Evolutionary conservation across 2,888 invertebrate genomes (phyloP).

Genomic region (Campoletis raptor): DNA sequence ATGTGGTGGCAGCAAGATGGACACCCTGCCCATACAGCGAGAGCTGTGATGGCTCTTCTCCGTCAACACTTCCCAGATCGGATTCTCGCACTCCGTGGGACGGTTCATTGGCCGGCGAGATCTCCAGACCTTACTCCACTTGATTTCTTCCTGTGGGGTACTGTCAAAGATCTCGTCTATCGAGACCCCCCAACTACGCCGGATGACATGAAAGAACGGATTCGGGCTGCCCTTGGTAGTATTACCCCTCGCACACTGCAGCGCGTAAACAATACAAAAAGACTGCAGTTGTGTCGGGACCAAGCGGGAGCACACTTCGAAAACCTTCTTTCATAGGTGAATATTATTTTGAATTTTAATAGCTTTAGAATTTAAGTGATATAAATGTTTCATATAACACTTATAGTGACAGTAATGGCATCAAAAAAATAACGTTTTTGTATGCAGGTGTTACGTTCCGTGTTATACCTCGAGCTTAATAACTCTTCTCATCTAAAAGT

Average conservation of each 20-base stretch:
- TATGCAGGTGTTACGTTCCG: too few relatives aligned
- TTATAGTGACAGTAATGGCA: background rate
- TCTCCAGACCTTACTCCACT: constrained; percentile 36
- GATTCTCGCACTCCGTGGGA: background rate
- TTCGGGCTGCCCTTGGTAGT: background rate
- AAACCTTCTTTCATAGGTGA: background rate
- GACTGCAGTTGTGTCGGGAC: background rate
- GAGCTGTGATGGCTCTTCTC: background rate
- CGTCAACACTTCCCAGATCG: background rate
- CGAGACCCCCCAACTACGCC: background rate
- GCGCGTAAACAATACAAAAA: background rate
- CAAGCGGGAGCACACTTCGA: background rate
- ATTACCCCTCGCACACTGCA: constrained; percentile 3
- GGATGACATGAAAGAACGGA: constrained; percentile 14
- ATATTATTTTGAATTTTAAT: too few relatives aligned
- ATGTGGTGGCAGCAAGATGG: constrained; percentile 59
- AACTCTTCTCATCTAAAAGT: too few relatives aligned
- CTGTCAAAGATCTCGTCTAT: constrained; percentile 17
- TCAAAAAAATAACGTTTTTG: too few relatives aligned
- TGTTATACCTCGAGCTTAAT: too few relatives aligned
- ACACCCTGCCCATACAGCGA: constrained; percentile 40
- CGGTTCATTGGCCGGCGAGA: constrained; percentile 14
- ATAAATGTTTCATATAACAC: too few relatives aligned
- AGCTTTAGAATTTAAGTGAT: too few relatives aligned
- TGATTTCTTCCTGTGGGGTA: constrained; percentile 35